These are phyloP conservation scores for Aphidius colemani DNA, from an alignment of 2,888 invertebrate genomes.

Conservation along the genomic window DNA sequence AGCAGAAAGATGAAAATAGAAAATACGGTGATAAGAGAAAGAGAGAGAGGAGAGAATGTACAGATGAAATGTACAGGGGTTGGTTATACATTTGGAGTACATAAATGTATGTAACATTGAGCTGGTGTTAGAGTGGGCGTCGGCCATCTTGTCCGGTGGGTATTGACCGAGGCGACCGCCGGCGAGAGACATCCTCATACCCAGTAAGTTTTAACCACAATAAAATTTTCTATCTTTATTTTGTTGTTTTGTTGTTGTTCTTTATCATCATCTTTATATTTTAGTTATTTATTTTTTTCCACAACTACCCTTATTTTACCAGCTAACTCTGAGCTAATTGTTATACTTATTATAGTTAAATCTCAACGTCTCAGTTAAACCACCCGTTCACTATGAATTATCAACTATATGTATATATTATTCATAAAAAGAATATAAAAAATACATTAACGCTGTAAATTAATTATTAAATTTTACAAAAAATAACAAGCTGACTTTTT, in stretches of 20 bases:
- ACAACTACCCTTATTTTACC: constrained; percentile 3
- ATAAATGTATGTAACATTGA: constrained; percentile 61
- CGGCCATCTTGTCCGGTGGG: constrained; percentile 62
- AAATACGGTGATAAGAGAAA: constrained; percentile 16
- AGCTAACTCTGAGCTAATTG: constrained; percentile 49
- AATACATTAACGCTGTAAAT: too few relatives aligned
- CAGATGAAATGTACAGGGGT: constrained; percentile 39
- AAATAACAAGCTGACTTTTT: too few relatives aligned
- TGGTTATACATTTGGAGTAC: constrained; percentile 60
- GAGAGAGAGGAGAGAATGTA: constrained; percentile 37
- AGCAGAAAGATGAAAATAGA: constrained; percentile 7
- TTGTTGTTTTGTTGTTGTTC: not conserved
- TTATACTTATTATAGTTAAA: constrained; percentile 53
- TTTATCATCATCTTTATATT: constrained; percentile 26
- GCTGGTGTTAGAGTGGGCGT: constrained; percentile 60
- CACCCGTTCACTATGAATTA: constrained; percentile 1
- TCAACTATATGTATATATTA: constrained; percentile 2
- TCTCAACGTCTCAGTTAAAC: constrained; percentile 32
- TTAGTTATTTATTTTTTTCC: not conserved
- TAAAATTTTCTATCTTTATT: not conserved
- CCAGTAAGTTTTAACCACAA: constrained; percentile 41
- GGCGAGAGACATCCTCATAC: constrained; percentile 51
- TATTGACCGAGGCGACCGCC: constrained; percentile 60
- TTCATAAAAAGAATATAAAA: too few relatives aligned
- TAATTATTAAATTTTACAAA: too few relatives aligned